Evolutionary conservation across 1,140 invertebrate species (phyloP), one percentile per base, ranked within the genome.

Genomic region (Meloidogyne hapla): DNA sequence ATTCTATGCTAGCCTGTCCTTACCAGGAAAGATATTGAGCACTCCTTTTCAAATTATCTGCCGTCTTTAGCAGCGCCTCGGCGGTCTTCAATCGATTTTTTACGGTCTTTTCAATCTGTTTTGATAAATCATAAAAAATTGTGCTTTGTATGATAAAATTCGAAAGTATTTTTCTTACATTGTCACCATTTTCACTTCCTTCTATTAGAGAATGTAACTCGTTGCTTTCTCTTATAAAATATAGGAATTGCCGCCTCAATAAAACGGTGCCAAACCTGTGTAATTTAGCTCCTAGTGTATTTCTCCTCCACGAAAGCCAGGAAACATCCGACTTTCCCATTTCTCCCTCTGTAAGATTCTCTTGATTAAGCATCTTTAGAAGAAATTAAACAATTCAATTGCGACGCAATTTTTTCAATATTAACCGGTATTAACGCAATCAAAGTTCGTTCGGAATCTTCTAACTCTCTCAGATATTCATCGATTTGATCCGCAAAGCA

Each of bases 21-120:
- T 76, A 78, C 77, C 77, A 78, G 13, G 77, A 48, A 74, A 78
- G 56, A 48, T 78, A 78, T 28, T 80, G 78, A 9, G 77, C 77
- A 65, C 77, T 79, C 33, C 66, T 38, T 28, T 72, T 48, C 23
- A 78, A 33, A 62, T 38, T 69, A 28, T 78, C 67, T n/a, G 77
- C 77, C 15, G 75, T 75, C 45, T 80, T 79, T n/a, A 78, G 6
- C 12, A 71, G 63, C 9, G 9, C 56, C 9, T 79, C 66, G 15
- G 61, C 48, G 2, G 42, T 63, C n/a, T 79, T 78, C 15, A 79
- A 67, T 21, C 48, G 21, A n/a, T 23, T 28, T n/a, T 56, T 56
- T 21, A n/a, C n/a, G 4, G 4, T 21, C n/a, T 56, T 56, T 56
- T 56, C 48, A 56, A 21, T 21, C 48, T 56, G n/a, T 6, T n/a